Base-by-base conservation (phyloP, 2,797 vertebrate species). In the Orestias chungarensis region DNA sequence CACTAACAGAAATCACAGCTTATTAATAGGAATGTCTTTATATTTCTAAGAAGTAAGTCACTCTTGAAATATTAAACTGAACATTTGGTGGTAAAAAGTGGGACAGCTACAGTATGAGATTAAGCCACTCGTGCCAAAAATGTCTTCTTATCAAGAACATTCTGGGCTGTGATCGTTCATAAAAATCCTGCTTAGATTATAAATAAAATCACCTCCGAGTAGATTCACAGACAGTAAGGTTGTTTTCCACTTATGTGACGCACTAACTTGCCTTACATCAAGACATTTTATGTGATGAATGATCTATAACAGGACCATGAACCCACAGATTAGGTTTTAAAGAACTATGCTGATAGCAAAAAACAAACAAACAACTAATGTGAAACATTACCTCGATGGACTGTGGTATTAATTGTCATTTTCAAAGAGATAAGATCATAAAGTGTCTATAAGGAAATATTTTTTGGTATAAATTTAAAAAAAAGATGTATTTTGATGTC, bases 1-100 rank as follows among this genome's bases (percentile, higher is more conserved):
- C 78, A 83, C 47, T 15, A 61, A 42, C 33, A 80, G 9, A 69
- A 64, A 73, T 75, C 50, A 66, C 55, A 74, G 52, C 67, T 57
- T 61, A 71, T 70, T 42, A 64, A 72, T 12, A 74, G 20, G 74
- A 69, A 73, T 71, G 1, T 31, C n/a, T 50, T 33, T 67, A 33
- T 18, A 59, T 66, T 81, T 75, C 59, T 18, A 71, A 62, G 52
- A 77, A 73, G 40, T 17, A 29, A 73, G 38, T 75, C 3, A 1
- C 31, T 65, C 50, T 29, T 68, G 49, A 76, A 66, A 42, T 54
- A 44, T 70, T 31, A 42, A 35, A 49, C 73, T 67, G 15, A 61
- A 35, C 23, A 17, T 75, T 25, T 50, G 27, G 29, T 50, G 44
- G 3, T 14, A 44, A n/a, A 33, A 49, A 42, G 47, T 40, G 38